These are phyloP conservation scores for Caenorhabditis sp. DNA, from an alignment of 2,888 invertebrate genomes.

Conservation along the genomic window DNA sequence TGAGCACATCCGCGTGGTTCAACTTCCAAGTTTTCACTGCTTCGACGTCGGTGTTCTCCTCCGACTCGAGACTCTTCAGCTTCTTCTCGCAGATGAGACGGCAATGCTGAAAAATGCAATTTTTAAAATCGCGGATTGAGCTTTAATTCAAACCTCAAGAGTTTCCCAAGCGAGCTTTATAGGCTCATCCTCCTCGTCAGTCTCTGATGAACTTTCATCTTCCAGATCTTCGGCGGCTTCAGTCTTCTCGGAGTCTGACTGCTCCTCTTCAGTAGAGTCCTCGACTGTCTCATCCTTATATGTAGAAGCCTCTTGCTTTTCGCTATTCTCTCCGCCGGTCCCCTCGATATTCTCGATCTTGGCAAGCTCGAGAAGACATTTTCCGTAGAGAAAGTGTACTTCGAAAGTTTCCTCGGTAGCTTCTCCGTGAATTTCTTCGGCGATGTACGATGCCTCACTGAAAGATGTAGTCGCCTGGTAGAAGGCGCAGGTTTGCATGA, in stretches of 20 bases:
- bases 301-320: no score
- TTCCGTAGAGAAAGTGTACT: slow-evolving; percentile 91
- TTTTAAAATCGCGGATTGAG: background rate
- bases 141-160: slow-evolving; percentile 56
- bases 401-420: slow-evolving; percentile 92
- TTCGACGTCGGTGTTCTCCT: slow-evolving; percentile 15
- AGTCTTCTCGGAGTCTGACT: no score
- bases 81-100: slow-evolving; percentile 58
- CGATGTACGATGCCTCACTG: slow-evolving; percentile 44
- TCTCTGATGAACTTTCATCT: background rate
- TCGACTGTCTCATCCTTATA: no score
- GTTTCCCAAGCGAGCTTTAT: slow-evolving; percentile 69
- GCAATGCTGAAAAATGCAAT: slow-evolving; percentile 21
- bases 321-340: background rate
- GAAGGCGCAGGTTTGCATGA: slow-evolving; percentile 37
- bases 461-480: slow-evolving; percentile 39
- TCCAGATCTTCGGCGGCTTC: slow-evolving; percentile 31
- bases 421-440: slow-evolving; percentile 88
- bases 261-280: no score
- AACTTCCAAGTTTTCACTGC: slow-evolving; percentile 79
- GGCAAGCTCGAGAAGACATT: slow-evolving; percentile 90
- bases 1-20: slow-evolving; percentile 90
- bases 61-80: slow-evolving; percentile 21
- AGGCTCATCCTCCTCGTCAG: slow-evolving; percentile 17
- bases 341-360: slow-evolving; percentile 90